Evolutionary conservation across 2,113 vertebrate genomes (phyloP).

Genomic region (Passer montanus): DNA sequence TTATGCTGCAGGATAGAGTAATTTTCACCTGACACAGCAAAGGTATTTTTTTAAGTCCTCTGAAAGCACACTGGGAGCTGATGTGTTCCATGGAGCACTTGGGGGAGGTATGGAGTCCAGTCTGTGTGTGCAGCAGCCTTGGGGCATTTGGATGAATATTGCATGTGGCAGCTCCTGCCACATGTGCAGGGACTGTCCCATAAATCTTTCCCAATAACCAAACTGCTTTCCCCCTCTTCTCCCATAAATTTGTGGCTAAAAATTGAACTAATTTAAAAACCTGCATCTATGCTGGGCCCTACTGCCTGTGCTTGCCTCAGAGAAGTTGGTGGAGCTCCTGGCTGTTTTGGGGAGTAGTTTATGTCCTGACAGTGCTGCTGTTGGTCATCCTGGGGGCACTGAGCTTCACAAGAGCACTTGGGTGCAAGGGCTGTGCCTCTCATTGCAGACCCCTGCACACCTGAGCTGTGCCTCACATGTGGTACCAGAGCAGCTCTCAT

Average conservation of each 20-base stretch:
- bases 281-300: not conserved
- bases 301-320: not conserved
- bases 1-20: not conserved
- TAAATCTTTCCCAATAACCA: not conserved
- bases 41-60: not conserved
- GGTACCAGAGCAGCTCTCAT: not conserved
- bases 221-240: not conserved
- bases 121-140: not conserved
- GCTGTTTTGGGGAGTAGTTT: not conserved
- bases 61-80: not conserved
- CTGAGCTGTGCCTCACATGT: not conserved
- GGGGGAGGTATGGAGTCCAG: not conserved
- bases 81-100: not conserved
- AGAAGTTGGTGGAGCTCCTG: not conserved
- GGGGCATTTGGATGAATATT: not conserved
- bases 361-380: not conserved
- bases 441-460: not conserved
- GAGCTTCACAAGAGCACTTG: not conserved
- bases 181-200: not conserved
- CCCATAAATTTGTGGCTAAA: not conserved
- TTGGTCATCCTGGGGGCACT: not conserved
- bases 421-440: not conserved
- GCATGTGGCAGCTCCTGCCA: not conserved
- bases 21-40: not conserved
- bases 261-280: not conserved